Conservation (phyloP, 2,888 invertebrate genomes). For the Nematopogon swammerdamellus region DNA sequence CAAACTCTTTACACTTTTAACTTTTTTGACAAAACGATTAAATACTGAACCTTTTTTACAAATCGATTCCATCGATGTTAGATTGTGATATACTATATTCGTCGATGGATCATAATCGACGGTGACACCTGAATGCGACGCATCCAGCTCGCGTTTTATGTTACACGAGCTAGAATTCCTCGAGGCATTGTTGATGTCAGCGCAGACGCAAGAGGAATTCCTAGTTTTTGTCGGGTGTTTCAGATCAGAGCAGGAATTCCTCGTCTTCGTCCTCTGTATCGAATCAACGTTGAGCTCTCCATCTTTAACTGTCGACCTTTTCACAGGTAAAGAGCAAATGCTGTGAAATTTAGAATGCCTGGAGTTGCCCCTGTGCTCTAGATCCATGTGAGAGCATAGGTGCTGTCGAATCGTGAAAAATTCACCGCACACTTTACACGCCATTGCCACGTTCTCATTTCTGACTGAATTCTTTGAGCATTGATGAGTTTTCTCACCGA, state of each 20-base stretch:
- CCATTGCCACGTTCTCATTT: slow-evolving; percentile 12
- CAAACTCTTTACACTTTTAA: slow-evolving; percentile 4
- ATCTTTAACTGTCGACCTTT: slow-evolving; percentile 12
- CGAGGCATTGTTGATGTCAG: slow-evolving; percentile 8
- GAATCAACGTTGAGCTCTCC: slow-evolving; percentile 12
- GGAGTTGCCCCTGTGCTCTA: slow-evolving; percentile 30
- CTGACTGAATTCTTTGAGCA: slow-evolving; percentile 8
- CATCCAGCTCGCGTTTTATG: slow-evolving; percentile 14
- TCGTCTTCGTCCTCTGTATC: too few relatives aligned
- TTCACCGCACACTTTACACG: slow-evolving; percentile 32
- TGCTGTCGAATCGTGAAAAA: slow-evolving; percentile 29
- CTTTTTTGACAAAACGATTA: slow-evolving; percentile 18
- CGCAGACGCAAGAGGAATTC: too few relatives aligned
- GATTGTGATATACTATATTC: slow-evolving; percentile 22
- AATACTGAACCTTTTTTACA: slow-evolving; percentile 20
- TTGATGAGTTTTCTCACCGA: too few relatives aligned
- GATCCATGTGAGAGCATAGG: slow-evolving; percentile 28
- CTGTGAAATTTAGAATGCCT: too few relatives aligned
- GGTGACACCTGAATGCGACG: slow-evolving; percentile 6
- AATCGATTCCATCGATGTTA: slow-evolving; percentile 23
- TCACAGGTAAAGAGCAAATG: slow-evolving; percentile 19
- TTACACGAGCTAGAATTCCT: slow-evolving; percentile 16
- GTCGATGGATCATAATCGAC: slow-evolving; percentile 23
- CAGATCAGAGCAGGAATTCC: too few relatives aligned
- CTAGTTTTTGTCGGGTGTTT: too few relatives aligned